phyloP scores from a whole-genome alignment of 2,113 vertebrate genomes.

The Conger conger region DNA sequence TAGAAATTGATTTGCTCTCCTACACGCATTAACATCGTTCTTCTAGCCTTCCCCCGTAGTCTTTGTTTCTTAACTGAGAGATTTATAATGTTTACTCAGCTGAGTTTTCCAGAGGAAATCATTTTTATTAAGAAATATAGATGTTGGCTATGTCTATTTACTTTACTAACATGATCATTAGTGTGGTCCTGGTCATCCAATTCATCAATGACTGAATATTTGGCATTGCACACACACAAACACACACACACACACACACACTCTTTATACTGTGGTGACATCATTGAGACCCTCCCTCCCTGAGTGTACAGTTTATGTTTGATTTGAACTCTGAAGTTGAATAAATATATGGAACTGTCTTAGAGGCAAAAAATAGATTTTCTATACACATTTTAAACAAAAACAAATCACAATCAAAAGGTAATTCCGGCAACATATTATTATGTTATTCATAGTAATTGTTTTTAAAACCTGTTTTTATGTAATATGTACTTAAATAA shows the following conservation, averaged over 20 bases:
- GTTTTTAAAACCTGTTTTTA: too few relatives aligned
- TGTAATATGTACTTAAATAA: too few relatives aligned
- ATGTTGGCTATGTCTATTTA: slow-evolving; percentile 69
- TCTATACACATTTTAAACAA: neutral
- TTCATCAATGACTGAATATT: slow-evolving; percentile 62
- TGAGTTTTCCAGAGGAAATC: slow-evolving; percentile 68
- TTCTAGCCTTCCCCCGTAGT: neutral
- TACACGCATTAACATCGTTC: slow-evolving; percentile 19
- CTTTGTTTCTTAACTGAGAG: slow-evolving; percentile 45
- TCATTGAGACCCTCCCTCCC: slow-evolving; percentile 56
- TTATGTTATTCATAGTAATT: neutral
- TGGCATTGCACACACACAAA: slow-evolving; percentile 62
- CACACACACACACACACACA: slow-evolving; percentile 40
- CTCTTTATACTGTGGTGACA: slow-evolving; percentile 54
- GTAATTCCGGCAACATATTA: neutral
- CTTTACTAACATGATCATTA: slow-evolving; percentile 71
- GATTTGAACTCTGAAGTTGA: slow-evolving; percentile 47
- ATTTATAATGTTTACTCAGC: slow-evolving; percentile 61
- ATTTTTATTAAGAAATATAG: slow-evolving; percentile 68
- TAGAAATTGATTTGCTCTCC: slow-evolving; percentile 17
- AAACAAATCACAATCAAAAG: neutral
- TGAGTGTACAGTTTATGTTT: slow-evolving; percentile 51
- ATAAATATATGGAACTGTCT: neutral
- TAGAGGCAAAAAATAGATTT: neutral
- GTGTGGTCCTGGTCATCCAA: slow-evolving; percentile 50